Conservation (phyloP, 2,797 vertebrate genomes). For the Paratrypauchen microcephalus region DNA sequence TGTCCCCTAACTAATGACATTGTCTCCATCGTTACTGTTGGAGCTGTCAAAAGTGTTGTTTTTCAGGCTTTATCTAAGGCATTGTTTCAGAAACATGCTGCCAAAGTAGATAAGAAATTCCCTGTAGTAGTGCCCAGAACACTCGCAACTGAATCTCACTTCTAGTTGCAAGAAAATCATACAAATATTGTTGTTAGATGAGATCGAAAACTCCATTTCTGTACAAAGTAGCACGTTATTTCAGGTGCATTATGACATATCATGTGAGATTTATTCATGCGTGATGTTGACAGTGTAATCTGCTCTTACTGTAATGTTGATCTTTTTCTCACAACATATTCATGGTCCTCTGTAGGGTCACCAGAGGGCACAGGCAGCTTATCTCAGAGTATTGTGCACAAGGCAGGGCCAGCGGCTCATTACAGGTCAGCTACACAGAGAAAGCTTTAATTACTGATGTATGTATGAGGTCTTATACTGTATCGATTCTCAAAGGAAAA, state of each 20-base stretch:
- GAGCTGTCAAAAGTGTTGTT: slow-evolving; percentile 64
- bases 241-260: slow-evolving; percentile 4
- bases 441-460: slow-evolving; percentile 50
- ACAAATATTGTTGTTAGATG: slow-evolving; percentile 22
- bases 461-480: slow-evolving; percentile 41
- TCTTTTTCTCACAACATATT: slow-evolving; percentile 15
- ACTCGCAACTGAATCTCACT: slow-evolving; percentile 48
- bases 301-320: slow-evolving; percentile 25
- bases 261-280: slow-evolving; percentile 15
- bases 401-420: slow-evolving; percentile 47
- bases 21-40: slow-evolving; percentile 50
- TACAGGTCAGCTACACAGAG: slow-evolving; percentile 56
- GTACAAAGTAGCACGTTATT: slow-evolving; percentile 20
- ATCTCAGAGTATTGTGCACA: slow-evolving; percentile 42
- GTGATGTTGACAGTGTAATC: slow-evolving; percentile 14
- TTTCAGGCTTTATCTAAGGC: slow-evolving; percentile 63
- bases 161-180: slow-evolving; percentile 23
- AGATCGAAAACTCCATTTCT: slow-evolving; percentile 32
- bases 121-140: slow-evolving; percentile 55
- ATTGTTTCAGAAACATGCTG: slow-evolving; percentile 72
- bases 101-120: slow-evolving; percentile 65
- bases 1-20: slow-evolving; percentile 59
- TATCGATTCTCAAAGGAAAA: slow-evolving; percentile 60
- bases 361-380: slow-evolving; percentile 37
- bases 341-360: slow-evolving; percentile 37